Conservation (phyloP, 2,888 invertebrate species). For the Apomyelois bistriatella region DNA sequence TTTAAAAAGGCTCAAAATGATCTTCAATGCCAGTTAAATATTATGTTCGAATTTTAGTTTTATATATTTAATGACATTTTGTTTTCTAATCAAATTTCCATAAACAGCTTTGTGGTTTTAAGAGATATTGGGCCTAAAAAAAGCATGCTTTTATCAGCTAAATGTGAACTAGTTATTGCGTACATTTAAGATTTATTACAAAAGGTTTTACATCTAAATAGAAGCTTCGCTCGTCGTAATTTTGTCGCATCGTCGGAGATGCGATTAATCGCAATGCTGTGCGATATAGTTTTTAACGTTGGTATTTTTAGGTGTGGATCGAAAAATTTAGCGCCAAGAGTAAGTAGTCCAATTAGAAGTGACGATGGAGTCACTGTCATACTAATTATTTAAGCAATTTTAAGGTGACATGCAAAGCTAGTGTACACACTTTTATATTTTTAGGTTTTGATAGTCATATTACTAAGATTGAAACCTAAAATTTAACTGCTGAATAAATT, state of each 20-base stretch:
- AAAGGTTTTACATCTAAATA: neutral
- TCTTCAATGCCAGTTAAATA: too few relatives aligned
- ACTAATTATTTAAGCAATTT: conserved; percentile 14
- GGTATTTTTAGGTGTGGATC: neutral
- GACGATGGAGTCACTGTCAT: conserved; percentile 9
- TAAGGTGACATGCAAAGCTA: neutral
- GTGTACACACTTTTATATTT: neutral
- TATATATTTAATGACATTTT: too few relatives aligned
- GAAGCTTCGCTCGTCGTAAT: conserved; percentile 15
- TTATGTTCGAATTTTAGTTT: too few relatives aligned
- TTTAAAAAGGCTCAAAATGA: too few relatives aligned
- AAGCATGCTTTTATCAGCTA: neutral
- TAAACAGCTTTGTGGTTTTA: too few relatives aligned
- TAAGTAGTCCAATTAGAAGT: conserved; percentile 13
- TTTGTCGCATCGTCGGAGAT: conserved; percentile 12
- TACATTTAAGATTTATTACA: neutral
- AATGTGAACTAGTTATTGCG: conserved; percentile 1
- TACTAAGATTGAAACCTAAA: too few relatives aligned
- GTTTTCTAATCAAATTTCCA: too few relatives aligned
- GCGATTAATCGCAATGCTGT: neutral
- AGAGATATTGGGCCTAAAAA: neutral
- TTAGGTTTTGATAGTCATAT: neutral
- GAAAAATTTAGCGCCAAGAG: conserved; percentile 8
- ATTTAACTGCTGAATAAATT: too few relatives aligned
- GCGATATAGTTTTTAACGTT: neutral